Evolutionary conservation across 1,140 invertebrate species (phyloP).

Genomic region (Macrotrachela quadricornifera): DNA sequence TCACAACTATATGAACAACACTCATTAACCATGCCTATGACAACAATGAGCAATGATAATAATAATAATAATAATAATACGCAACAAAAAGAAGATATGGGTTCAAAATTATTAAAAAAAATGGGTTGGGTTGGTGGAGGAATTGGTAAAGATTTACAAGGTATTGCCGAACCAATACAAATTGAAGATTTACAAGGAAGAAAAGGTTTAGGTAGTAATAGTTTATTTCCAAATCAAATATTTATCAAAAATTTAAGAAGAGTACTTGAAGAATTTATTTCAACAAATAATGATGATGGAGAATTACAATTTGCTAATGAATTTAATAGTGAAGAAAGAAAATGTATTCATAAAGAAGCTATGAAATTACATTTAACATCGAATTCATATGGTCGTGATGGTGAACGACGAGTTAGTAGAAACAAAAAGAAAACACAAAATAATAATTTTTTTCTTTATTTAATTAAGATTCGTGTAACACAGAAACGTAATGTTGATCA

Average conservation of each 20-base stretch:
- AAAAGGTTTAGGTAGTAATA: conserved; percentile 16
- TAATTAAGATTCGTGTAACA: conserved; percentile 15
- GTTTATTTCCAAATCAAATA: conserved; percentile 12
- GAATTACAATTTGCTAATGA: conserved; percentile 43
- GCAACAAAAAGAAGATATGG: conserved; percentile 21
- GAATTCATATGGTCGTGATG: conserved; percentile 35
- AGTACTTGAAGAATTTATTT: conserved; percentile 15
- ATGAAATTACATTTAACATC: conserved; percentile 34
- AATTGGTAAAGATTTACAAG: conserved; percentile 44
- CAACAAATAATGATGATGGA: conserved; percentile 22
- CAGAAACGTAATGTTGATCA: conserved; percentile 26
- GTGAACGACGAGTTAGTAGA: conserved; percentile 28
- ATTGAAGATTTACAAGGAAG: conserved; percentile 15
- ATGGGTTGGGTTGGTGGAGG: conserved; percentile 62
- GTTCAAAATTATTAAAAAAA: conserved; percentile 46
- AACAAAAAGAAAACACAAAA: too few species aligned
- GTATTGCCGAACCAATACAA: conserved; percentile 41
- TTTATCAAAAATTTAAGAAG: conserved; percentile 13
- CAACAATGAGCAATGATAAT: too few species aligned
- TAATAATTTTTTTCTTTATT: too few species aligned
- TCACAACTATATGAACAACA: too few species aligned
- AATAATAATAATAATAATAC: too few species aligned
- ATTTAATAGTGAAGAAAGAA: conserved; percentile 48
- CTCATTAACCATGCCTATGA: too few species aligned
- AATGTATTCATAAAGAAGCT: conserved; percentile 36